Percentiles rank a stretch among this genome's conserved stretches.
These are phyloP conservation scores for Ranitomeya variabilis DNA, from an alignment of 2,113 vertebrate genomes.

Conservation along the genomic window DNA sequence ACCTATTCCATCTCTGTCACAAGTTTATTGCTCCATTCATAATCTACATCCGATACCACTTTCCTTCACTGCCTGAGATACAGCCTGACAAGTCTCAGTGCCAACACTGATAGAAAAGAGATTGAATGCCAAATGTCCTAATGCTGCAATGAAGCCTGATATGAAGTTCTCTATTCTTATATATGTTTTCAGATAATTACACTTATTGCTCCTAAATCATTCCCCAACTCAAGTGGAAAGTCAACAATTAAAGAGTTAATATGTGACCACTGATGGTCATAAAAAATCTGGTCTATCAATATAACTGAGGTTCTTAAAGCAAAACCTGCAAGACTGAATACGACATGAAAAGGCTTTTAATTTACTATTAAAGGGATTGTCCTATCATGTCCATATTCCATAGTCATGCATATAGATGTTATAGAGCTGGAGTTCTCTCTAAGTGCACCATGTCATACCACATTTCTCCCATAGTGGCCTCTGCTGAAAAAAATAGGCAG, in stretches of 20 bases:
- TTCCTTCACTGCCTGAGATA: background rate
- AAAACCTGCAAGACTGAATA: background rate
- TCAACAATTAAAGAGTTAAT: background rate
- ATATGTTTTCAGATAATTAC: background rate
- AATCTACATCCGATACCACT: constrained; percentile 4
- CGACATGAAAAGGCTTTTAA: background rate
- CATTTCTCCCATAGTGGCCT: too few relatives aligned
- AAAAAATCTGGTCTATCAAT: background rate
- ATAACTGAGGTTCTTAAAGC: background rate
- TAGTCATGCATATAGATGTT: too few relatives aligned
- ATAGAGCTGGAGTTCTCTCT: too few relatives aligned
- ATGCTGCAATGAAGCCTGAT: background rate
- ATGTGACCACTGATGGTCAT: background rate
- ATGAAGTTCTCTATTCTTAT: constrained; percentile 1
- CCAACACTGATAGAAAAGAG: background rate
- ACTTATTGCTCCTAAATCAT: background rate
- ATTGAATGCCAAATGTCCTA: background rate
- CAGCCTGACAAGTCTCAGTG: background rate
- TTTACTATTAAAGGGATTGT: too few relatives aligned
- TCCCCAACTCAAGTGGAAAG: background rate
- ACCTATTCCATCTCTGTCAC: constrained; percentile 24
- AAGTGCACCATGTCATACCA: too few relatives aligned
- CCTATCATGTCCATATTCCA: too few relatives aligned
- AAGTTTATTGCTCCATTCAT: constrained; percentile 24
- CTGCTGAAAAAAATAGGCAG: too few relatives aligned